phyloP scores from a whole-genome alignment of 2,113 vertebrate genomes.

The Oreochromis niloticus region DNA sequence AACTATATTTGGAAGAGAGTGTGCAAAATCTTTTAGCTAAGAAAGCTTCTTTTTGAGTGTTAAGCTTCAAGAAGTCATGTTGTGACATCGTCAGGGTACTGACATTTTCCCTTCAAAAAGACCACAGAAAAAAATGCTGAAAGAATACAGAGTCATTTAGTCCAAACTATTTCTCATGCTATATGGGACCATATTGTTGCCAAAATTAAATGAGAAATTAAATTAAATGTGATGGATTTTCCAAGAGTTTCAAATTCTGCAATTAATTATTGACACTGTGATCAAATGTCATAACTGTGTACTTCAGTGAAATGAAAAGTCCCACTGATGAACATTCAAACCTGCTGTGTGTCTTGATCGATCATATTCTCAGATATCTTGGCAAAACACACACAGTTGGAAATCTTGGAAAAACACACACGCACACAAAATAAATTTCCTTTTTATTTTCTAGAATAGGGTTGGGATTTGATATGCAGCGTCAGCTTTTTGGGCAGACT shows the following conservation, averaged over 20 bases:
- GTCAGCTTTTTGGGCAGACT: neutral
- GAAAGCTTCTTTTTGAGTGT: neutral
- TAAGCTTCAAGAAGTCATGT: neutral
- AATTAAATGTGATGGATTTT: neutral
- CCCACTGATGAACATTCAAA: neutral
- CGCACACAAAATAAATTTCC: neutral
- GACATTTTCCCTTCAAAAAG: neutral
- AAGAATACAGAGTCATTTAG: neutral
- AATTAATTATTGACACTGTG: neutral
- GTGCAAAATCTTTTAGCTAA: neutral
- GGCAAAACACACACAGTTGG: neutral
- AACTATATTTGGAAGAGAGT: neutral
- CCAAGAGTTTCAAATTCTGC: neutral
- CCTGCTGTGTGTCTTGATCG: neutral
- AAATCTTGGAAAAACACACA: neutral
- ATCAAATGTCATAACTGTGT: neutral
- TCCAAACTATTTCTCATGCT: neutral
- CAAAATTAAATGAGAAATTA: neutral
- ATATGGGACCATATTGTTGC: neutral
- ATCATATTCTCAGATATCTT: neutral
- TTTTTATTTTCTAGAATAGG: neutral
- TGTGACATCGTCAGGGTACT: neutral
- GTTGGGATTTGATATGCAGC: neutral
- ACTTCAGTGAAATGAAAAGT: neutral
- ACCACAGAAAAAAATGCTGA: neutral